Evolutionary conservation across 2,113 vertebrate species (phyloP).

Genomic region (Lynx canadensis): DNA sequence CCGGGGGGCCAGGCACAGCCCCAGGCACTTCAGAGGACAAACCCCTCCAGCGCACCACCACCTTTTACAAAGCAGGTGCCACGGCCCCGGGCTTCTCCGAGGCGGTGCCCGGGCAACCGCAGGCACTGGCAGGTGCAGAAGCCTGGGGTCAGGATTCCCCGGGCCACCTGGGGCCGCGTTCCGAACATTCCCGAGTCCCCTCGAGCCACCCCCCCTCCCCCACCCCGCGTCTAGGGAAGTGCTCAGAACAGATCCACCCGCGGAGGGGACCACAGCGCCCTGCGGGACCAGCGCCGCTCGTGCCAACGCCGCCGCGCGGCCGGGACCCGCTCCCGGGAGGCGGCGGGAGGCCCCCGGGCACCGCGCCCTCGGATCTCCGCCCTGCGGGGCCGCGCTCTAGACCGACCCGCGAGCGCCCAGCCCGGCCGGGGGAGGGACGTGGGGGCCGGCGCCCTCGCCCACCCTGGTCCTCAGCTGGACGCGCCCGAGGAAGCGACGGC

Average conservation of each 20-base stretch:
- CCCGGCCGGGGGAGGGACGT: too few species aligned
- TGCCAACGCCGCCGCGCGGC: accelerated
- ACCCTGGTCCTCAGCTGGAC: accelerated
- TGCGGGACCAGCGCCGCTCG: accelerated
- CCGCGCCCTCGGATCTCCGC: too few species aligned
- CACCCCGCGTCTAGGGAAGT: neutral
- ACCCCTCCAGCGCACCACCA: accelerated
- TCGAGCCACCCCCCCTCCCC: accelerated
- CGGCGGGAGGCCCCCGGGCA: neutral
- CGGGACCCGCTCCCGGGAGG: neutral
- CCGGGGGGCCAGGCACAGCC: too few species aligned
- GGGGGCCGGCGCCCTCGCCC: neutral
- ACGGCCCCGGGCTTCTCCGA: neutral
- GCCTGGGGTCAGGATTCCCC: too few species aligned
- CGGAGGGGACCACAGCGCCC: neutral
- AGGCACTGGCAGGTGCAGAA: accelerated
- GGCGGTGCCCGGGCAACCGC: accelerated
- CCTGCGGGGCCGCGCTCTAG: too few species aligned
- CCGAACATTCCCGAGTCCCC: accelerated
- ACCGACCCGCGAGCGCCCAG: neutral
- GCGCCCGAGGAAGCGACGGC: accelerated
- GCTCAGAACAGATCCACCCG: accelerated
- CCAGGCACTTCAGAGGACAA: accelerated
- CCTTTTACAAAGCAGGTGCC: too few species aligned
- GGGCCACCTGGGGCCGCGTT: too few species aligned